A percentile compares a stretch with the other conserved stretches of the same genome.
phyloP scores from a whole-genome alignment of 2,797 vertebrate species.

The Crocodylus rhombifer region DNA sequence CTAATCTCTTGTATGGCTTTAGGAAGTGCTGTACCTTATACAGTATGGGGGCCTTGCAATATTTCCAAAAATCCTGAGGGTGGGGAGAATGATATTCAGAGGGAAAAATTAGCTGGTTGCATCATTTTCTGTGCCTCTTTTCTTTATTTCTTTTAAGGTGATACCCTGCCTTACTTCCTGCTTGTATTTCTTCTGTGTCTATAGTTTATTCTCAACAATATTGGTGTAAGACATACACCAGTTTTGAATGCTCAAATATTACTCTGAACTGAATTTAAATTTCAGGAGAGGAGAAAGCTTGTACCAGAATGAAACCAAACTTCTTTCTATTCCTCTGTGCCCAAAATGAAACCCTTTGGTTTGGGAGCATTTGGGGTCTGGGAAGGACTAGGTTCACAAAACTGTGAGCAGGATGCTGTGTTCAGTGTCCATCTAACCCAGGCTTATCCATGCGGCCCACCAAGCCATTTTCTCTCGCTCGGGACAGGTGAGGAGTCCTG shows the following conservation, averaged over 20 bases:
- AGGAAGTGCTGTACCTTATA: background rate
- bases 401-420: too few relatives aligned
- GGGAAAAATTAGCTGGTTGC: background rate
- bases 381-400: too few relatives aligned
- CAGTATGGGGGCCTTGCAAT: background rate
- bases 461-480: too few relatives aligned
- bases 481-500: too few relatives aligned
- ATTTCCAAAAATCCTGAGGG: conserved; percentile 41
- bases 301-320: too few relatives aligned
- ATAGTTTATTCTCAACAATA: background rate
- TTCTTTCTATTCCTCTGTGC: too few relatives aligned
- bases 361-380: too few relatives aligned
- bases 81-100: background rate
- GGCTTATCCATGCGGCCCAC: too few relatives aligned
- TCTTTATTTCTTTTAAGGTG: background rate
- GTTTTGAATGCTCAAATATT: background rate
- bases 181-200: background rate
- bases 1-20: background rate
- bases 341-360: too few relatives aligned
- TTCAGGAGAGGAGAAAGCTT: too few relatives aligned
- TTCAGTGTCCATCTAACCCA: too few relatives aligned
- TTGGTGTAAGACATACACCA: background rate
- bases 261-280: too few relatives aligned
- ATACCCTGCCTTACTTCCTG: conserved; percentile 9
- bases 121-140: background rate